These are phyloP conservation scores for Rhabdophis nuchalis DNA, from an alignment of 2,797 vertebrate species.

Conservation along the genomic window DNA sequence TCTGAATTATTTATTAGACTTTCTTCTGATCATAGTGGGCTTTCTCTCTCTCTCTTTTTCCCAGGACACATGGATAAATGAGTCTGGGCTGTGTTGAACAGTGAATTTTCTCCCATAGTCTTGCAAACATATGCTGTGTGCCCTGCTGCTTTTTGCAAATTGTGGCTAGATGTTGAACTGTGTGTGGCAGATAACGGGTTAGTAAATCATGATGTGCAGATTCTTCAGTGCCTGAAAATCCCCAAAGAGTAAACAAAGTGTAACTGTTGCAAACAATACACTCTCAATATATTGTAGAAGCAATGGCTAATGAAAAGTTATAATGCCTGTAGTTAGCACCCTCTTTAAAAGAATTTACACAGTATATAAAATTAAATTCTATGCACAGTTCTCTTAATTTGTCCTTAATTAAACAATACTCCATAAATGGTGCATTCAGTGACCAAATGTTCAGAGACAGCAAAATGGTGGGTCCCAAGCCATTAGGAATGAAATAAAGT, in stretches of 20 bases:
- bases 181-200: constrained; percentile 59
- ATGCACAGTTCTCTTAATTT: constrained; percentile 90
- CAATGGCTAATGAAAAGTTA: constrained; percentile 90
- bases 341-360: constrained; percentile 88
- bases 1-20: constrained; percentile 24
- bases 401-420: constrained; percentile 96
- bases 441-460: constrained; percentile 88
- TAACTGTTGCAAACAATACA: constrained; percentile 75
- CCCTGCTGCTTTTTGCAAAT: constrained; percentile 39
- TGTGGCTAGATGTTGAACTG: constrained; percentile 6
- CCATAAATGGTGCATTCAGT: constrained; percentile 88
- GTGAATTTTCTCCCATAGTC: neutral
- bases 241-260: constrained; percentile 76
- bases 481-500: constrained; percentile 83
- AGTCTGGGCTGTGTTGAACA: neutral
- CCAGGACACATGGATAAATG: constrained; percentile 15
- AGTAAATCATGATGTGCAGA: constrained; percentile 63
- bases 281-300: constrained; percentile 81
- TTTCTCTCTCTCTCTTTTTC: neutral
- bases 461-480: constrained; percentile 83
- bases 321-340: constrained; percentile 84
- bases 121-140: neutral
- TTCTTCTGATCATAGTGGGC: constrained; percentile 5
- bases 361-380: constrained; percentile 88
- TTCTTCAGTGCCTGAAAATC: constrained; percentile 69